These are phyloP conservation scores for Anhinga rufa DNA, from an alignment of 2,113 vertebrate species.

Conservation along the genomic window DNA sequence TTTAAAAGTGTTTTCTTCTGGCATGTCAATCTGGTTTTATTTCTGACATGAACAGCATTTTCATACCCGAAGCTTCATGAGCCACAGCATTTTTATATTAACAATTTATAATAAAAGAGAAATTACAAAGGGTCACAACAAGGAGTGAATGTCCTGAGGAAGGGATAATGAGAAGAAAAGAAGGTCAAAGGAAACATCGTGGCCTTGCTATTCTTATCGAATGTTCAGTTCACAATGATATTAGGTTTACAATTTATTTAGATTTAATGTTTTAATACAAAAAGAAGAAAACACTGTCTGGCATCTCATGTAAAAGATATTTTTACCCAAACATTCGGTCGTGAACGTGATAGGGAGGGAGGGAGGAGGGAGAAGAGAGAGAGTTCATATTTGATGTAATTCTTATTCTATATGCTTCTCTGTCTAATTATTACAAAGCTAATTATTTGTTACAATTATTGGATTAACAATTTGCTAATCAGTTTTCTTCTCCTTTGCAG, in stretches of 20 bases:
- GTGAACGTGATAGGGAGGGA: not conserved
- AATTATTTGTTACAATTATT: slow-evolving; percentile 58
- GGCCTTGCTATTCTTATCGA: not conserved
- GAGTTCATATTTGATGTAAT: not conserved
- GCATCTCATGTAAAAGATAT: not conserved
- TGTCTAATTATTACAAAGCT: slow-evolving; percentile 29
- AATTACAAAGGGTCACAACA: slow-evolving; percentile 41
- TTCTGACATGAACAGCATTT: slow-evolving; percentile 30
- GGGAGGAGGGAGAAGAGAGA: not conserved
- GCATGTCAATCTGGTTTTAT: slow-evolving; percentile 25
- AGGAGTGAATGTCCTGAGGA: slow-evolving; percentile 34
- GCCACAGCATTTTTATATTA: slow-evolving; percentile 48
- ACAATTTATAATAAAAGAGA: slow-evolving; percentile 50
- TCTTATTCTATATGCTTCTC: slow-evolving; percentile 8
- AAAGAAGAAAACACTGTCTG: not conserved
- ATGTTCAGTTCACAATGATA: not conserved
- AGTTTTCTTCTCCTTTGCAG: slow-evolving; percentile 45
- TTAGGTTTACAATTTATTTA: not conserved
- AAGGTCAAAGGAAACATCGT: slow-evolving; percentile 19
- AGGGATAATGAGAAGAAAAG: slow-evolving; percentile 23
- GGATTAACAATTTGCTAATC: slow-evolving; percentile 49
- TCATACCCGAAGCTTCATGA: slow-evolving; percentile 28
- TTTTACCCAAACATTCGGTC: not conserved
- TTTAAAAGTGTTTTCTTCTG: slow-evolving; percentile 29
- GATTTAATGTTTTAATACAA: not conserved